A percentile compares a stretch with the other conserved stretches of the same genome.
Evolutionary conservation across 2,888 invertebrate genomes (phyloP).

Genomic region (Eubasilissa splendida): DNA sequence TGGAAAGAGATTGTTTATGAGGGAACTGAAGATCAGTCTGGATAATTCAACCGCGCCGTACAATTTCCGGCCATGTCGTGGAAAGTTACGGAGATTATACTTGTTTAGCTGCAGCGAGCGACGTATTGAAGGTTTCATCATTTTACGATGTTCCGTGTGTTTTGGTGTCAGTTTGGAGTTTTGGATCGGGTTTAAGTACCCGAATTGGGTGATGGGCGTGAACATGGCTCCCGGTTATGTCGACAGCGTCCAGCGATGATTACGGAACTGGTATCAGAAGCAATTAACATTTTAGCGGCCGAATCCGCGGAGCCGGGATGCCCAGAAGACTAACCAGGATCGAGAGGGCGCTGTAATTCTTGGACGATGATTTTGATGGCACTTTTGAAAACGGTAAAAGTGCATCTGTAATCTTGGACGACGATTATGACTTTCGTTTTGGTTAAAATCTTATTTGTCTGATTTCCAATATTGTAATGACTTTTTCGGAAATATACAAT

Average conservation of each 20-base stretch:
- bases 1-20: slow-evolving; percentile 27
- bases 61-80: background rate
- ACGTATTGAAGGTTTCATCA: background rate
- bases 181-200: background rate
- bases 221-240: slow-evolving; percentile 49
- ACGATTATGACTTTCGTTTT: too few relatives aligned
- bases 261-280: slow-evolving; percentile 29
- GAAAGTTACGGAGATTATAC: background rate
- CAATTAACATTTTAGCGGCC: slow-evolving; percentile 42
- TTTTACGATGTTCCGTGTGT: background rate
- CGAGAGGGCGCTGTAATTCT: too few relatives aligned
- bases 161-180: background rate
- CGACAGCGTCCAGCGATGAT: slow-evolving; percentile 35
- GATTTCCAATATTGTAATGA: too few relatives aligned
- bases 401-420: too few relatives aligned
- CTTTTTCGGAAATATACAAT: too few relatives aligned
- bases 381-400: too few relatives aligned
- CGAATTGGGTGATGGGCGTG: slow-evolving; percentile 42
- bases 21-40: slow-evolving; percentile 16
- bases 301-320: background rate
- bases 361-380: too few relatives aligned
- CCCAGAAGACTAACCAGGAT: background rate
- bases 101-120: background rate
- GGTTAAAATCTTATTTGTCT: too few relatives aligned
- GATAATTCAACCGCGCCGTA: background rate